phyloP scores from a whole-genome alignment of 2,797 vertebrate genomes.

The Taenioides sp. region DNA sequence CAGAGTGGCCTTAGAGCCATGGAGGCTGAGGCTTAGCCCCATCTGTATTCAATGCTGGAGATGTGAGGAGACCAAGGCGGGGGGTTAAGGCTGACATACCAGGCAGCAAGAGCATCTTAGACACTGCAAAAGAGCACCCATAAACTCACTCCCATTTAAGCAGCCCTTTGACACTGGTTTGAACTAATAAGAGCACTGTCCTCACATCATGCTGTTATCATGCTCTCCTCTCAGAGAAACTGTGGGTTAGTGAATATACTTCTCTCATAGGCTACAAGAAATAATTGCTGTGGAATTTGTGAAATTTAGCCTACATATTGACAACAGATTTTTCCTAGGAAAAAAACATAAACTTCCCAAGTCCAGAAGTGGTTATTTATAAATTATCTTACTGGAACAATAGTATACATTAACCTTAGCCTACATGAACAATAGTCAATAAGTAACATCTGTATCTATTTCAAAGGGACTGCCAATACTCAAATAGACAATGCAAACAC shows the following conservation, averaged over 20 bases:
- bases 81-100: conserved; percentile 64
- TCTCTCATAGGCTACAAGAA: too few species aligned
- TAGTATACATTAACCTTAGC: not conserved
- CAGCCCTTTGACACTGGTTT: conserved; percentile 19
- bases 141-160: conserved; percentile 31
- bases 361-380: not conserved
- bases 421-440: not conserved
- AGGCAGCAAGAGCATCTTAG: conserved; percentile 48
- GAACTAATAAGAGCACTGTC: conserved; percentile 16
- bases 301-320: not conserved
- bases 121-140: conserved; percentile 31
- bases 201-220: conserved; percentile 47
- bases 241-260: not conserved
- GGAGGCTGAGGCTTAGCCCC: conserved; percentile 52
- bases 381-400: not conserved
- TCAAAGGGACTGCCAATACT: not conserved
- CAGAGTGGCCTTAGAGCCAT: conserved; percentile 55
- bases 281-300: not conserved
- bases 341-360: too few species aligned
- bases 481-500: conserved; percentile 29
- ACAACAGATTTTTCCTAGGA: too few species aligned
- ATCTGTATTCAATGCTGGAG: conserved; percentile 69
- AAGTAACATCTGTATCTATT: not conserved
- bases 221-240: conserved; percentile 11
- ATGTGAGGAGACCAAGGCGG: conserved; percentile 44